These are phyloP conservation scores for Caerostris darwini DNA, from an alignment of 1,140 invertebrate genomes.

Conservation along the genomic window DNA sequence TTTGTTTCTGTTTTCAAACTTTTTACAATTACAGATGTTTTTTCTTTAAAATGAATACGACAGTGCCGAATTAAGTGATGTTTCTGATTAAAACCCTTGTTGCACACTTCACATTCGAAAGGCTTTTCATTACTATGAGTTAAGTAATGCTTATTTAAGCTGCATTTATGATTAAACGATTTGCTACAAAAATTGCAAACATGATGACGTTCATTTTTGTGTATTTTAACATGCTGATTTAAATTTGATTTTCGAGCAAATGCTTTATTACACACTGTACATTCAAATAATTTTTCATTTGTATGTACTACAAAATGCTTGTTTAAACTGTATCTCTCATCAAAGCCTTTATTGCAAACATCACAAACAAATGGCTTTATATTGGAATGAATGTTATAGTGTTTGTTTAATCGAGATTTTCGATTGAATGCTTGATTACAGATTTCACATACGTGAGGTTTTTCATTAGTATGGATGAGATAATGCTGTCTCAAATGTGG, in stretches of 20 bases:
- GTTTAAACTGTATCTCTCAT: conserved; percentile 95
- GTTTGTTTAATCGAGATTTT: conserved; percentile 94
- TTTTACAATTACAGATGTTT: not conserved
- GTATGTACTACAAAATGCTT: conserved; percentile 96
- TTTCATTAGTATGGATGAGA: conserved; percentile 87
- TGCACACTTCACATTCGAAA: not conserved
- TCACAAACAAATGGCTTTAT: conserved; percentile 97
- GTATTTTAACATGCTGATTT: not conserved
- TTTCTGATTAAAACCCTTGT: conserved; percentile 13
- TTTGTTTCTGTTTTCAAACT: too few relatives aligned
- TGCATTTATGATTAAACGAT: conserved; percentile 77
- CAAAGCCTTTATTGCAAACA: conserved; percentile 96
- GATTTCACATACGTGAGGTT: conserved; percentile 88
- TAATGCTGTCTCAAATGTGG: conserved; percentile 86
- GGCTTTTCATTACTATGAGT: conserved; percentile 79
- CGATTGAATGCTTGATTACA: conserved; percentile 83
- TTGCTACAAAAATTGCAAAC: conserved; percentile 34
- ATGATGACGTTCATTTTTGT: not conserved
- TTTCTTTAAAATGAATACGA: not conserved
- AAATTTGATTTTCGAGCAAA: conserved; percentile 34
- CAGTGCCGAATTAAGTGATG: conserved; percentile 2
- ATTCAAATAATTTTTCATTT: conserved; percentile 87
- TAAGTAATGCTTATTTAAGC: conserved; percentile 82
- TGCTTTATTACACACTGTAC: conserved; percentile 7
- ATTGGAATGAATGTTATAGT: conserved; percentile 96